Evolutionary conservation across 2,797 vertebrate species (phyloP), one percentile per base, ranked within the genome.

Genomic region (Anguilla anguilla): DNA sequence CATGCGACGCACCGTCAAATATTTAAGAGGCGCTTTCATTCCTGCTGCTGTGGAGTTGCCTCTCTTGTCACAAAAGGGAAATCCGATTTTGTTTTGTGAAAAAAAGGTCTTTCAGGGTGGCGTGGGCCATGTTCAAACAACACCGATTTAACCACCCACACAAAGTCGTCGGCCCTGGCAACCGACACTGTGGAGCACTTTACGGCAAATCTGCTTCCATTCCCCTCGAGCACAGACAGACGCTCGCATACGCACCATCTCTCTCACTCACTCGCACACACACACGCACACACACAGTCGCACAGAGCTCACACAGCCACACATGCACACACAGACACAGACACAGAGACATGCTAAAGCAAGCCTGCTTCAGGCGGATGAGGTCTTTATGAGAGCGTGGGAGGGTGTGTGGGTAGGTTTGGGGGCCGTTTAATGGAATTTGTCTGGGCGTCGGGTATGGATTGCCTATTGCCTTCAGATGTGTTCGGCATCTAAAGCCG

Each of bases 361-460:
- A 19, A 84, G 53, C 3, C 83, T 84, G 49, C 53, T 84, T 31
- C 25, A 31, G 83, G 83, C 53, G n/a, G 83, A 53, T 82, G 46
- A 82, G 46, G 79, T 82, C 53, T 84, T 84, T 57, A 84, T 55
- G 51, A 55, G 83, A 84, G n/a, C 13, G 83, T 84, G 51, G 83
- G 49, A 57, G 83, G 51, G 28, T 35, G 53, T 69, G 57, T 64
- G 19, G 39, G 61, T 25, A 46, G 39, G 22, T 67, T 85, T 17
- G 84, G 57, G 35, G 84, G 61, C 84, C 10, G 61, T 22, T 9
- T 64, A 85, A 85, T 85, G 84, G 84, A 85, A 67, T 85, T 67
- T 61, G 84, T 67, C 84, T 67, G 84, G 59, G 84, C 61, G 31
- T 85, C 35, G 59, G 57, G 57, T 46, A n/a, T 69, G 61, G 57